Percentiles rank a stretch among this genome's conserved stretches.
Conservation (phyloP, 2,113 vertebrate species). For the Stomatorhinus ivindoensis region DNA sequence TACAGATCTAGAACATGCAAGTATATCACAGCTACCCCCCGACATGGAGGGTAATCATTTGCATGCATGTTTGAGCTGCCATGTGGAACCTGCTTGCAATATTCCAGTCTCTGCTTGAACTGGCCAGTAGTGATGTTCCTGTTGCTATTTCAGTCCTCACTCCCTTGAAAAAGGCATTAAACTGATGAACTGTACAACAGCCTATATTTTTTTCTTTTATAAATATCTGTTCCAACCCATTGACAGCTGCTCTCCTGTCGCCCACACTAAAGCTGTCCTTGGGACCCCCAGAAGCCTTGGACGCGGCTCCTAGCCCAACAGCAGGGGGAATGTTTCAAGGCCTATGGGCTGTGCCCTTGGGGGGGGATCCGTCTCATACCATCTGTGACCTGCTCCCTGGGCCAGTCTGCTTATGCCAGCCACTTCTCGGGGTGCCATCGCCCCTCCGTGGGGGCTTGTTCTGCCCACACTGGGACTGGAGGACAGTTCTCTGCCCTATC, state of each 20-base stretch:
- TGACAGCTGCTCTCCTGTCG: constrained; percentile 22
- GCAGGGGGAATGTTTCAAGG: constrained; percentile 3
- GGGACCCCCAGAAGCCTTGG: constrained; percentile 16
- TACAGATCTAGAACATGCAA: not conserved
- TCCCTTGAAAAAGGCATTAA: not conserved
- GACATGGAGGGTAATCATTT: not conserved
- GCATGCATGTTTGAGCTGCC: not conserved
- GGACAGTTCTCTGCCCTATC: not conserved
- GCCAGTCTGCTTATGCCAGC: constrained; percentile 4
- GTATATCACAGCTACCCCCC: not conserved
- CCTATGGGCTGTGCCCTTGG: constrained; percentile 1
- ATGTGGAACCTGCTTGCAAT: not conserved
- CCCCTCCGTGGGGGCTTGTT: not conserved
- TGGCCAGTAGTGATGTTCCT: not conserved
- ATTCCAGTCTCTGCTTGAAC: not conserved
- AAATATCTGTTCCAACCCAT: constrained; percentile 2
- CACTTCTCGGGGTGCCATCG: not conserved
- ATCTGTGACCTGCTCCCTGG: constrained; percentile 9
- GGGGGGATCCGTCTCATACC: constrained; percentile 3
- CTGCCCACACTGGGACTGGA: not conserved
- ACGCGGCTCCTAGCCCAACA: not conserved
- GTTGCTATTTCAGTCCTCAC: not conserved
- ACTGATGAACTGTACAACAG: constrained; percentile 1
- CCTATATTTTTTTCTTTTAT: not conserved
- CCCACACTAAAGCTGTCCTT: not conserved